Evolutionary conservation across 2,797 vertebrate genomes (phyloP).

Genomic region (Hipposideros larvatus): DNA sequence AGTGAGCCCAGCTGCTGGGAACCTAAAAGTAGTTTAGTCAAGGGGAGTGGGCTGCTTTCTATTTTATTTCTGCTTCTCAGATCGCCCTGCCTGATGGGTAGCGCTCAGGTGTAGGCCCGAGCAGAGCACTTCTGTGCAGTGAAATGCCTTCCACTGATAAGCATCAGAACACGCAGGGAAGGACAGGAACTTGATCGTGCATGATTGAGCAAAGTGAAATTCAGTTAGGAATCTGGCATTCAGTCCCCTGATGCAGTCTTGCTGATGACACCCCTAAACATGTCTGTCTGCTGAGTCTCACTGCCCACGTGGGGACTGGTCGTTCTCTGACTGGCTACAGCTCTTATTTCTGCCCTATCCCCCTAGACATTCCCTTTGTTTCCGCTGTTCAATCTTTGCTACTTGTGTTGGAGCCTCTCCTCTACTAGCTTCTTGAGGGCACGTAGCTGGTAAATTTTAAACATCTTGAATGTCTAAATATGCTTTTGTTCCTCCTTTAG

Average conservation of each 20-base stretch:
- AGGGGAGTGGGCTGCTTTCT: neutral
- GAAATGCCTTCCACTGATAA: neutral
- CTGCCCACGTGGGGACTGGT: neutral
- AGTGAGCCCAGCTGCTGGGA: neutral
- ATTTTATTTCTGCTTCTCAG: neutral
- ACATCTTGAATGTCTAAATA: conserved; percentile 17
- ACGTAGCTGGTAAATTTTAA: neutral
- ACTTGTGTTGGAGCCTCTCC: neutral
- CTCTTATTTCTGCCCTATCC: neutral
- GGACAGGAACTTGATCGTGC: neutral
- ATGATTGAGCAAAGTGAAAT: neutral
- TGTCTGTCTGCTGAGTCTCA: neutral
- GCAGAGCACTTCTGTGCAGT: neutral
- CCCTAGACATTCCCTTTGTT: neutral
- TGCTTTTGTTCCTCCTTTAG: neutral
- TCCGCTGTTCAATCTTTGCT: conserved; percentile 7
- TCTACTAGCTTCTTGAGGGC: neutral
- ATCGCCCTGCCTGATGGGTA: neutral
- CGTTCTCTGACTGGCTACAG: neutral
- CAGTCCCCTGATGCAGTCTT: neutral
- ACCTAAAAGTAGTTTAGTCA: neutral
- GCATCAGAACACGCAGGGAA: neutral
- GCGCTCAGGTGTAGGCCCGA: neutral
- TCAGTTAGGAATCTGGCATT: neutral
- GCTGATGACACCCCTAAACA: neutral